Base-by-base conservation (phyloP, 2,113 vertebrate genomes). In the Callaeas wilsoni region DNA sequence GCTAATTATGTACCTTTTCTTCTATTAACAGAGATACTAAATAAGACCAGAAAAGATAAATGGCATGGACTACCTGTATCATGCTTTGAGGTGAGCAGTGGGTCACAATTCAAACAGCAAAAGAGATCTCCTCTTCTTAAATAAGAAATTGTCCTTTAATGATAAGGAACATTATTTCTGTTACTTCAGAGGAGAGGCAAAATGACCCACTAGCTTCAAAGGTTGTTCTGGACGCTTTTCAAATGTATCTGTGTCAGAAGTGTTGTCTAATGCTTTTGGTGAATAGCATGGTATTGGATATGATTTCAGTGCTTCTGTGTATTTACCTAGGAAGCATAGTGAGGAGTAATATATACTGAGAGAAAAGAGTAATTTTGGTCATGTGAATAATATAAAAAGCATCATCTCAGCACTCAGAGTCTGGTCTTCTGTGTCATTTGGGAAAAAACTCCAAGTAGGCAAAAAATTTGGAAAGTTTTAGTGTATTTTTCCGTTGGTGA, bases 1-100 rank as follows among this genome's bases (percentile, higher is more conserved):
- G 92, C 84, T 97, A 96, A 98, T 98, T 97, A 96, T 62, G 49
- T 73, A 92, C 73, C 96, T 96, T 95, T 91, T 74, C 44, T 90
- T 95, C 87, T 94, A 42, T 91, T 89, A 96, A 79, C 82, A 89
- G 89, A 92, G 73, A 90, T 64, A 69, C 59, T 70, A 89, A 88
- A 80, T 44, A 89, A 88, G 71, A 93, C 56, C 52, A 94, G 89
- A 83, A 94, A 69, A 78, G 20, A 94, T 91, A 77, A 97, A 87
- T 80, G 64, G 26, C 29, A 6, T 89, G 87, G 92, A 87, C 78
- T 91, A 55, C 91, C 84, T 59, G 7, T 10, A 23, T 37, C 41
- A 30, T 94, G 74, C 95, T 97, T 97, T 97, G 80, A 93, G 82
- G 68, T 81, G 56, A 63, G 29, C 67, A 33, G n/a, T 33, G 37